Conservation (phyloP, 2,888 invertebrate species). For the Torymus aiolomorphi region DNA sequence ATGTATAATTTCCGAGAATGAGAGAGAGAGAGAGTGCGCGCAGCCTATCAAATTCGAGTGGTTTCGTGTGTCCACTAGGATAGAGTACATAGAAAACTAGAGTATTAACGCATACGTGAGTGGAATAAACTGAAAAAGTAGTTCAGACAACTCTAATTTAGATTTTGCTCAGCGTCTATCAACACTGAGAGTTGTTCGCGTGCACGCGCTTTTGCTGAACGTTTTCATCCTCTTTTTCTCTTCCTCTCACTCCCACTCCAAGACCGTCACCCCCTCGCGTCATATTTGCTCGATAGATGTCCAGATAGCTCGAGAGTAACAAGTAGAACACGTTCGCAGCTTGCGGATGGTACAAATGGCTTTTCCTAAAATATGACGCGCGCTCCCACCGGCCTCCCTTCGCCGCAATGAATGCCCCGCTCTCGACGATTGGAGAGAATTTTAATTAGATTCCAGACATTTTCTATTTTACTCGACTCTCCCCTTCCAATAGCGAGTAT, state of each 20-base stretch:
- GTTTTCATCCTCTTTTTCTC: neutral
- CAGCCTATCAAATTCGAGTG: conserved; percentile 20
- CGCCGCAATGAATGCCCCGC: neutral
- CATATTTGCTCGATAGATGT: conserved; percentile 40
- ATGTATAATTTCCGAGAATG: too few species aligned
- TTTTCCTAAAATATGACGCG: conserved; percentile 12
- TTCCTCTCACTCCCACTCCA: neutral
- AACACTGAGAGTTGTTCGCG: neutral
- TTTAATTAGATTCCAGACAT: conserved; percentile 38
- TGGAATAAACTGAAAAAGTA: neutral
- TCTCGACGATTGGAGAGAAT: conserved; percentile 11
- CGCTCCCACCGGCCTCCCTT: too few species aligned
- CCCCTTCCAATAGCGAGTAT: too few species aligned
- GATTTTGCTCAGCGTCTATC: conserved; percentile 20
- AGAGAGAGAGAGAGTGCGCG: neutral
- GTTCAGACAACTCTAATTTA: conserved; percentile 48
- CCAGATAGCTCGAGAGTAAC: conserved; percentile 30
- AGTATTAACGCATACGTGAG: neutral
- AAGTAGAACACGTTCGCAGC: neutral
- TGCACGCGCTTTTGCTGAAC: conserved; percentile 24
- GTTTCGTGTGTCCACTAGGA: neutral
- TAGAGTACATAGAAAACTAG: neutral
- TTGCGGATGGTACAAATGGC: conserved; percentile 14
- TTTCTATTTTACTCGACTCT: neutral
- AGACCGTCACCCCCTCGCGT: neutral